Evolutionary conservation across 1,140 invertebrate genomes (phyloP), one percentile per base, ranked within the genome.

Genomic region (Rhynchophorus ferrugineus): DNA sequence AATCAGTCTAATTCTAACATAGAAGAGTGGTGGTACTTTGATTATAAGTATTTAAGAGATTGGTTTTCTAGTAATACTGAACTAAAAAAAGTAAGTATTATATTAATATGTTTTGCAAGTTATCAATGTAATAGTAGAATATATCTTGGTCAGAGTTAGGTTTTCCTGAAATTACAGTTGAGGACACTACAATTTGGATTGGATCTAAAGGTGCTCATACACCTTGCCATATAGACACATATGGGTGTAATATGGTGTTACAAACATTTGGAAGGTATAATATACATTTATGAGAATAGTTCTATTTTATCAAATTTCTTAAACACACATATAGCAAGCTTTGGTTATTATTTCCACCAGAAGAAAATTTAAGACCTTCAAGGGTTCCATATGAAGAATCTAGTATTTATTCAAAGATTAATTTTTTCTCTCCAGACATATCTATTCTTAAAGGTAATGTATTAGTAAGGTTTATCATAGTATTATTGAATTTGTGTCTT

Each of bases 351-450:
- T 96, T 94, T 73, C 87, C 91, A 11, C 91, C 91, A 13, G 78
- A 85, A 34, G 78, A 75, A 35, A 65, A 78, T 51, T 70, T 97
- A 49, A 80, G 83, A 60, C 83, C 90, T 49, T 89, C 89, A 7
- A 78, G 95, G 66, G 77, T 97, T 50, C 95, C 95, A 11, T 98
- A 93, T 74, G 95, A 98, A 76, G 95, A 98, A 68, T 96, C 93
- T 0, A 97, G 91, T 73, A 78, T 98, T 17, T 98, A 94, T 69
- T 94, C 90, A 67, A 75, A 80, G 69, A 74, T 87, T 21, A 89
- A 91, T 71, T 86, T 91, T 62, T 83, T 80, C 69, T 79, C 78
- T 68, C 78, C 82, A 36, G 53, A 45, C 43, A 13, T 47, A 11
- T n/a, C 51, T 21, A 45, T 66, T 55, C 66, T 66, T 58, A 49